A percentile compares a stretch with the other conserved stretches of the same genome.
Evolutionary conservation across 1,140 invertebrate species (phyloP).

Genomic region (Drosophila azteca): DNA sequence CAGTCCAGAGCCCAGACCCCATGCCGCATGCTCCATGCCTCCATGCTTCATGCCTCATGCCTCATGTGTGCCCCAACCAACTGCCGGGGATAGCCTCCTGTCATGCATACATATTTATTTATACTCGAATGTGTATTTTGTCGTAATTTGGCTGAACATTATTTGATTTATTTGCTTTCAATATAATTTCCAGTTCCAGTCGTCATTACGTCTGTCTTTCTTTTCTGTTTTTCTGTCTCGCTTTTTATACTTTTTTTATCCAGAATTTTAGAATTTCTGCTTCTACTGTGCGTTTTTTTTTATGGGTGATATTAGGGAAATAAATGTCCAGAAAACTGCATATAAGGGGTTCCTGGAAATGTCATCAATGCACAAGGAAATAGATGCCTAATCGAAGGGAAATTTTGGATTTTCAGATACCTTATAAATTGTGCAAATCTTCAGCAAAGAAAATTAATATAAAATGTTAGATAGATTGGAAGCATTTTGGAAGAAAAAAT

Average conservation of each 20-base stretch:
- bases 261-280: conserved; percentile 51
- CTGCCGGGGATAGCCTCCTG: conserved; percentile 39
- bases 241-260: conserved; percentile 59
- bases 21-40: conserved; percentile 11
- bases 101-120: conserved; percentile 71
- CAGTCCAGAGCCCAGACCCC: conserved; percentile 6
- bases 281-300: conserved; percentile 24
- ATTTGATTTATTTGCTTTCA: conserved; percentile 79
- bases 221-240: conserved; percentile 16
- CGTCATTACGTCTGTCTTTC: conserved; percentile 20
- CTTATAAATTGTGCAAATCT: not conserved
- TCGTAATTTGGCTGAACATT: conserved; percentile 76
- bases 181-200: conserved; percentile 61
- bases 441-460: too few species aligned
- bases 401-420: not conserved
- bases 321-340: conserved; percentile 22
- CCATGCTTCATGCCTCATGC: not conserved
- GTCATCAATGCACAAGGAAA: not conserved
- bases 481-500: too few species aligned
- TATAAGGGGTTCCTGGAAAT: conserved; percentile 53
- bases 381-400: not conserved
- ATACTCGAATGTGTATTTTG: conserved; percentile 67
- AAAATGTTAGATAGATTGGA: too few species aligned
- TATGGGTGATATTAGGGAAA: conserved; percentile 40
- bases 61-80: conserved; percentile 11